These are phyloP conservation scores for Rhea americana DNA, from an alignment of 2,113 vertebrate genomes.

Conservation along the genomic window DNA sequence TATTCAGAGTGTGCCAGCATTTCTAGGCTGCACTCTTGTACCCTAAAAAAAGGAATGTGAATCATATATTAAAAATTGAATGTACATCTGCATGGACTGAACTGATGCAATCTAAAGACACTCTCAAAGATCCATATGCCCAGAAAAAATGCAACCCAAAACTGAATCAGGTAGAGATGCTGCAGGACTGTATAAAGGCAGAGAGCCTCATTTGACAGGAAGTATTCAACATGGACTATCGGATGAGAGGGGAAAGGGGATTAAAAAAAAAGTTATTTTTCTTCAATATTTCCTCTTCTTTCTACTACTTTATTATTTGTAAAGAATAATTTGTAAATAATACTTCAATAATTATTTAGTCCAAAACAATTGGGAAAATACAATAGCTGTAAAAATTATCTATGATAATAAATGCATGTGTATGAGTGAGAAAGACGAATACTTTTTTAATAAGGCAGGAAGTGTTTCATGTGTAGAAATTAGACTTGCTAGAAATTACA, in stretches of 20 bases:
- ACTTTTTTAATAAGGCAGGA: neutral
- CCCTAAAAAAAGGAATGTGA: neutral
- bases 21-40: neutral
- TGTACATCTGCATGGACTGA: neutral
- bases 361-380: slow-evolving; percentile 7
- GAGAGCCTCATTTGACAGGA: neutral
- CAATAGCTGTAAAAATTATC: neutral
- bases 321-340: neutral
- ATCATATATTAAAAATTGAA: neutral
- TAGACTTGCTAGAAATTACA: neutral
- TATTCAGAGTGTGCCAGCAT: neutral
- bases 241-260: neutral
- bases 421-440: neutral
- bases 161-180: neutral
- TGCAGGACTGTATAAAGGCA: neutral
- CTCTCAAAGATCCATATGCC: neutral
- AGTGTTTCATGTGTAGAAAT: neutral
- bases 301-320: neutral
- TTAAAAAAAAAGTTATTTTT: neutral
- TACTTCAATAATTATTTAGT: neutral
- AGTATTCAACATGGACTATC: neutral
- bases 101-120: slow-evolving; percentile 7
- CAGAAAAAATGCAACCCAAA: neutral
- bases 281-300: slow-evolving; percentile 13
- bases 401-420: neutral